Base-by-base conservation (phyloP, 2,113 vertebrate species). In the Willisornis vidua region DNA sequence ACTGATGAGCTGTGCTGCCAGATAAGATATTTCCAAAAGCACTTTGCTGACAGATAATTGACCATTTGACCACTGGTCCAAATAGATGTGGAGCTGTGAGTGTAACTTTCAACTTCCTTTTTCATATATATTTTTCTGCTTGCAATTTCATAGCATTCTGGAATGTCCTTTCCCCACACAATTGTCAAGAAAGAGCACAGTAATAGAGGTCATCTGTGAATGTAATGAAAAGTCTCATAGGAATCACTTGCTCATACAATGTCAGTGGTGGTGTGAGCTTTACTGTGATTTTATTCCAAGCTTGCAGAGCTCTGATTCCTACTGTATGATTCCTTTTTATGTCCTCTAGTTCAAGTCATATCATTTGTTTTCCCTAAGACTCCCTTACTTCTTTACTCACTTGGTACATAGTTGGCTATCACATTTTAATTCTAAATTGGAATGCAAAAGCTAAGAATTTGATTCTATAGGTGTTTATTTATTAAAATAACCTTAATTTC, bases 181-280 rank as follows among this genome's bases (percentile, higher is more conserved):
- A 94, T 52, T 77, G 72, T 59, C 72, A 88, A 72, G 80, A 95
- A 89, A 71, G 54, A 92, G 51, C 31, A 78, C 46, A 89, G 80
- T 96, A 96, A 91, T 92, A 95, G 89, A 92, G 84, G 86, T 96
- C 77, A 95, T 81, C 76, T 74, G 78, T 89, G 86, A 95, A 89
- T 55, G 54, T 91, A 94, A 91, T 96, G 90, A 87, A 92, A 94
- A 92, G 25, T 51, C 96, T 87, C 77, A 49, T 17, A 89, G 58
- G 94, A 95, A 68, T 94, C 71, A 74, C 43, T 76, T 76, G 37
- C 6, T 4, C 74, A 51, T 72, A 73, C 18, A 55, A n/a, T 84
- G 48, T 87, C 88, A 76, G 41, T 41, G 22, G 23, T 82, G 28
- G 39, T 70, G 46, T 75, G 46, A 94, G 84, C 26, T 79, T 78